Conservation (phyloP, 2,888 invertebrate species). For the Cephus sareptanus region DNA sequence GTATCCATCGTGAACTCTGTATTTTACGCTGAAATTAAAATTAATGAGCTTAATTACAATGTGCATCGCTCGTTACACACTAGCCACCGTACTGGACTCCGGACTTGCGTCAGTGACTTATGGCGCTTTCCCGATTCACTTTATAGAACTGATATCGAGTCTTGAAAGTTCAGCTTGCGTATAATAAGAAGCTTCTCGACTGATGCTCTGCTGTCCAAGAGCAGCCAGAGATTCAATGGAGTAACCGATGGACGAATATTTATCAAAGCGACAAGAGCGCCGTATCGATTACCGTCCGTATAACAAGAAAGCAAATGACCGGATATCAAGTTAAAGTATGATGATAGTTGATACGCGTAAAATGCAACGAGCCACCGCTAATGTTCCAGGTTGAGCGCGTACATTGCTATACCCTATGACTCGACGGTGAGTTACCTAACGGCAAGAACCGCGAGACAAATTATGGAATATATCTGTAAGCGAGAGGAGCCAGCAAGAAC, state of each 20-base stretch:
- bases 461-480: slow-evolving; percentile 45
- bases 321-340: slow-evolving; percentile 62
- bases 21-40: slow-evolving; percentile 38
- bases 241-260: not conserved
- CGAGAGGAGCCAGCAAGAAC: slow-evolving; percentile 6
- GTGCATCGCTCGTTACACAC: slow-evolving; percentile 34
- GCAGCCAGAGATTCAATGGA: not conserved
- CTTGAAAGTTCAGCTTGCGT: not conserved
- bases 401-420: not conserved
- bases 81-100: not conserved
- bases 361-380: slow-evolving; percentile 53
- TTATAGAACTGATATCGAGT: not conserved
- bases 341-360: slow-evolving; percentile 58
- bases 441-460: slow-evolving; percentile 51
- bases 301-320: slow-evolving; percentile 53
- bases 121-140: not conserved
- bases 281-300: slow-evolving; percentile 53
- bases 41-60: slow-evolving; percentile 42
- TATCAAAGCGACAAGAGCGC: slow-evolving; percentile 6
- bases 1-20: slow-evolving; percentile 4
- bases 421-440: slow-evolving; percentile 29
- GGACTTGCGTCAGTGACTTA: not conserved
- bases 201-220: not conserved
- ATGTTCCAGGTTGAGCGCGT: slow-evolving; percentile 39
- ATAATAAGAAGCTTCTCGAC: not conserved